Conservation (phyloP, 1,140 invertebrate genomes). For the Drosophila cardini region DNA sequence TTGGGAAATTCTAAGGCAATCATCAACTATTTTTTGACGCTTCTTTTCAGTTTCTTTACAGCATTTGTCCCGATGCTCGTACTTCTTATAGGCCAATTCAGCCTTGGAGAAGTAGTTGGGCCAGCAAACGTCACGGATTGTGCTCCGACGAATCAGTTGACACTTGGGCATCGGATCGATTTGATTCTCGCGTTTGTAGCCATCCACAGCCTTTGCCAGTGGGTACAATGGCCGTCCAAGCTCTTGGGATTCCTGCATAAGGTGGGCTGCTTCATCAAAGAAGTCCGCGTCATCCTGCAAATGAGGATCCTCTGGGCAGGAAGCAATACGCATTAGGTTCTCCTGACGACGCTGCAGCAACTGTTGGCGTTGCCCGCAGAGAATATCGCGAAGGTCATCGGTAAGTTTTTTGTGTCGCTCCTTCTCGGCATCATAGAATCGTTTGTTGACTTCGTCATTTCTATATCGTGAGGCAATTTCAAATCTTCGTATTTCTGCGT, state of each 20-base stretch:
- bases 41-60: constrained; percentile 28
- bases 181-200: constrained; percentile 49
- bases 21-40: constrained; percentile 52
- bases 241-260: constrained; percentile 49
- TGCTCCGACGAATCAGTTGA: constrained; percentile 37
- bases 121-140: constrained; percentile 58
- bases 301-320: constrained; percentile 59
- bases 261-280: constrained; percentile 41
- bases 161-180: constrained; percentile 50
- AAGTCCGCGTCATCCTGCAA: constrained; percentile 60
- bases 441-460: constrained; percentile 29
- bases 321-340: constrained; percentile 51
- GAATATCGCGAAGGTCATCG: constrained; percentile 22
- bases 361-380: constrained; percentile 47
- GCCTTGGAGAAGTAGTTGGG: constrained; percentile 62
- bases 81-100: constrained; percentile 61
- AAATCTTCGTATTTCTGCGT: constrained; percentile 54
- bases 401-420: background rate
- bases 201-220: constrained; percentile 44
- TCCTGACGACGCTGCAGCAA: constrained; percentile 34
- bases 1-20: constrained; percentile 60
- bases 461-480: constrained; percentile 43
- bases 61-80: constrained; percentile 62
- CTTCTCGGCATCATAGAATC: constrained; percentile 27
- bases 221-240: constrained; percentile 58